Base-by-base conservation (phyloP, 2,113 vertebrate genomes). In the Grammatotria lemairii region DNA sequence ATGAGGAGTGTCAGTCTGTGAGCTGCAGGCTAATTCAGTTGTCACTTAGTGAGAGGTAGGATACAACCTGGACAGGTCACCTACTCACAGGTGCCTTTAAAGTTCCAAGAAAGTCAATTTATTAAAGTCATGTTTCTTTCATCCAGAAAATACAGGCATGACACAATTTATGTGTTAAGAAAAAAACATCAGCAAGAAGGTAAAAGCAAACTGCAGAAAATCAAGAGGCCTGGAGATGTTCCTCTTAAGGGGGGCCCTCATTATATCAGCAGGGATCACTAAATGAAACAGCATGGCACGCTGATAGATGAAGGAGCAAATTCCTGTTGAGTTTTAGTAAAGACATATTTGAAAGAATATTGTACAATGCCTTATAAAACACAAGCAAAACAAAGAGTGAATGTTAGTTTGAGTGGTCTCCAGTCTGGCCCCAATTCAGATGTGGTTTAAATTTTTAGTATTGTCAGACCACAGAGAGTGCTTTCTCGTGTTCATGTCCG, bases 201-300 rank as follows among this genome's bases (percentile, higher is more conserved):
- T 80, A 58, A 88, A 84, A 80, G 78, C 63, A 82, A 82, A 83
- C 17, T 73, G 54, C n/a, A 87, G 57, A 19, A 68, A 80, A 90
- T 68, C 40, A 85, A 89, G 55, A 87, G 40, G 38, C 9, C 7
- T 45, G 5, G 23, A 68, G n/a, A 73, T 75, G 63, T 55, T 87
- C 13, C 16, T 53, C 57, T 75, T 87, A 40, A 86, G 79, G 11
- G 14, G 9, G 21, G 10, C 21, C 75, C 78, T 88, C 53, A 70
- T 92, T 88, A 90, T 83, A 86, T 80, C 86, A 89, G 53, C 83
- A 73, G 89, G 83, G n/a, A 85, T 55, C 53, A 80, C 47, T 47
- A 75, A 68, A 87, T 81, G 53, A 83, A 47, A 75, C 82, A 87
- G 80, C 80, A 73, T 60, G 47, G 82, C 57, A 87, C 6, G 11